Conservation (phyloP, 2,113 vertebrate genomes). For the Hippocampus comes region DNA sequence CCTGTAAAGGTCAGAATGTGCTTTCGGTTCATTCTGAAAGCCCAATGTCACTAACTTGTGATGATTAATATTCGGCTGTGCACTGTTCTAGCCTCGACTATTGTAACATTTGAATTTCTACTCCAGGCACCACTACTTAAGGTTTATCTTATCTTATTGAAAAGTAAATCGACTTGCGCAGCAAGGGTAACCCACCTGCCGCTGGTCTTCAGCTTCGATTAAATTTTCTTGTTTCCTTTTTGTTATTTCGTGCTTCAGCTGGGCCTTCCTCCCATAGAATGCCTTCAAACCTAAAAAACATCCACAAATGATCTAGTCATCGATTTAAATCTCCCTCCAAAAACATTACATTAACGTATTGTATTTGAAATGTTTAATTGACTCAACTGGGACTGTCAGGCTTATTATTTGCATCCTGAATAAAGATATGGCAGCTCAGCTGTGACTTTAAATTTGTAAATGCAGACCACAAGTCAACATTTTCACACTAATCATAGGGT, state of each 20-base stretch:
- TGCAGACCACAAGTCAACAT: background rate
- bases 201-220: constrained; percentile 56
- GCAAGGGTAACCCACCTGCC: constrained; percentile 60
- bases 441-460: too few relatives aligned
- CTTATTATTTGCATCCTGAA: too few relatives aligned
- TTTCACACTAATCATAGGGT: background rate
- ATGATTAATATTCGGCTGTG: too few relatives aligned
- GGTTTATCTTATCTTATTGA: background rate
- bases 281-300: constrained; percentile 70
- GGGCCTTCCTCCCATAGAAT: constrained; percentile 79
- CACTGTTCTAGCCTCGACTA: too few relatives aligned
- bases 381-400: too few relatives aligned
- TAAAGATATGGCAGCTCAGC: too few relatives aligned
- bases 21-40: too few relatives aligned
- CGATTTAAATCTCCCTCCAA: background rate
- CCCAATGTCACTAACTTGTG: too few relatives aligned
- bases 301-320: background rate
- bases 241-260: constrained; percentile 56
- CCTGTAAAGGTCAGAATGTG: too few relatives aligned
- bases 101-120: too few relatives aligned
- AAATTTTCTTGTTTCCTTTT: constrained; percentile 71
- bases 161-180: background rate
- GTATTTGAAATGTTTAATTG: background rate
- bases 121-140: too few relatives aligned
- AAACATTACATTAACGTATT: background rate